Evolutionary conservation across 2,888 invertebrate genomes (phyloP), one percentile per base, ranked within the genome.

Genomic region (Thereva unica): DNA sequence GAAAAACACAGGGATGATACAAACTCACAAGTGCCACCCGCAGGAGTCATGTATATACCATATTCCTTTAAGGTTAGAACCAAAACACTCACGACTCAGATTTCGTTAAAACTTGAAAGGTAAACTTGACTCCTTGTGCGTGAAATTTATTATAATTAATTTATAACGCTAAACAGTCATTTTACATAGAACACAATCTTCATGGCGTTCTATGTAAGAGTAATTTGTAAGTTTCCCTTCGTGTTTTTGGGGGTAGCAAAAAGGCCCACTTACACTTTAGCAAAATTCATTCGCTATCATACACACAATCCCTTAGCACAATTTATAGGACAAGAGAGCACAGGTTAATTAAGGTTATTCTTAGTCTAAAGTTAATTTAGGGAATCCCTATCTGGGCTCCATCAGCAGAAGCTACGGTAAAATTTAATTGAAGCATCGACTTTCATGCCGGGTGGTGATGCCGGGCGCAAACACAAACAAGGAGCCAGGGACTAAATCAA

Each of bases 291-390:
- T 59, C 38, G 59, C 59, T 59, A 59, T 59, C 59, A 23, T 23
- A 23, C 23, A 23, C 23, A 47, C 34, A 10, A 59, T 38, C 59
- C 59, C 37, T 59, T 47, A 59, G 49, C 59, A 41, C 59, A 59
- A 59, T 59, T 59, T 59, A 59, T 59, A 49, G 59, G 59, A 59
- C 47, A 59, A 59, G 47, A 23, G 23, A 59, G 59, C 49, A 59
- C 59, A 59, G 49, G 59, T 59, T 59, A 59, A 59, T 59, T 59
- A 59, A 59, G 59, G 59, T 47, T 59, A 59, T 59, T 59, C 59
- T 59, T 47, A 59, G 59, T 59, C 47, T 59, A 47, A 47, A 59
- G 59, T 59, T 59, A 45, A 59, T 59, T 59, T 59, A 12, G 47
- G 45, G 38, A 59, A 59, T 59, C 49, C 38, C 47, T 59, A 59